These are phyloP conservation scores for Xyrichtys novacula DNA, from an alignment of 2,797 vertebrate species.

Conservation along the genomic window DNA sequence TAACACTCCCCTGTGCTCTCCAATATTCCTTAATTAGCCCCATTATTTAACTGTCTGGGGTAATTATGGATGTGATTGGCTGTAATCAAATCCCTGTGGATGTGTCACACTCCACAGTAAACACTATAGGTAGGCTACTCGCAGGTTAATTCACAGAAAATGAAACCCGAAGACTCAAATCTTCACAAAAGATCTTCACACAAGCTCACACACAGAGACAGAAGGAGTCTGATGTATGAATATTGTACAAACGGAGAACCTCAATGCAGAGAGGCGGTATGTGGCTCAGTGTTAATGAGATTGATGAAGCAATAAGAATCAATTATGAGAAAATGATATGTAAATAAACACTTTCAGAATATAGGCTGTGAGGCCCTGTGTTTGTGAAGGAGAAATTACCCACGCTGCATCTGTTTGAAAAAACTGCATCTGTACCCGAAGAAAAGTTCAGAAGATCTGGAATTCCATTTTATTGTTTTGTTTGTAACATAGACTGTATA, in stretches of 20 bases:
- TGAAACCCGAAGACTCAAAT: slow-evolving; percentile 23
- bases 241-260: slow-evolving; percentile 28
- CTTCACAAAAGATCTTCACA: neutral
- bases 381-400: slow-evolving; percentile 18
- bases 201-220: slow-evolving; percentile 10
- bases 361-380: slow-evolving; percentile 10
- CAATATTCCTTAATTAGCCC: slow-evolving; percentile 55
- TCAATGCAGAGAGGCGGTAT: slow-evolving; percentile 26
- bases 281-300: slow-evolving; percentile 50
- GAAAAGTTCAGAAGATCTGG: neutral
- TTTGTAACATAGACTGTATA: too few species aligned
- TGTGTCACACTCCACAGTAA: slow-evolving; percentile 51
- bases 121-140: slow-evolving; percentile 36
- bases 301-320: slow-evolving; percentile 62
- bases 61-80: slow-evolving; percentile 65
- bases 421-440: neutral
- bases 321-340: slow-evolving; percentile 63
- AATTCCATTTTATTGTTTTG: neutral
- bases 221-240: slow-evolving; percentile 12
- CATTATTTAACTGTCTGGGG: slow-evolving; percentile 60
- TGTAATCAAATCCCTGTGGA: slow-evolving; percentile 61
- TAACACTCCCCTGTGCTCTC: slow-evolving; percentile 34
- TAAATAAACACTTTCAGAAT: slow-evolving; percentile 58
- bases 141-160: slow-evolving; percentile 38
- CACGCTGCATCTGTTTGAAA: neutral